Base-by-base conservation (phyloP, 2,113 vertebrate genomes). In the Macquaria ambigua region DNA sequence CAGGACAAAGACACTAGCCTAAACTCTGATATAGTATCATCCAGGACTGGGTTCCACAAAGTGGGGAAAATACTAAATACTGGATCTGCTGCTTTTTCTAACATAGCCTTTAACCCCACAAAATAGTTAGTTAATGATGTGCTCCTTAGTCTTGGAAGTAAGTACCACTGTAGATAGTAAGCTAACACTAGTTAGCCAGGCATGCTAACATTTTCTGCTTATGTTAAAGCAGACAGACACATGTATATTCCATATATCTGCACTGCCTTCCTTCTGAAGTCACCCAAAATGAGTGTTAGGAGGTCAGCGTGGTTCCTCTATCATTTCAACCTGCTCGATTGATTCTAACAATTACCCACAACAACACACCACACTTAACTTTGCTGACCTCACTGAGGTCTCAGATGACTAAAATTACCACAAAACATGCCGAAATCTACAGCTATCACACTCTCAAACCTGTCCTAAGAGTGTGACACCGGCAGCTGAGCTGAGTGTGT, bases 401-500 rank as follows among this genome's bases (percentile, higher is more conserved):
- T 34, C 18, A 9, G 39, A 56, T 52, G 79, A 75, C 48, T 50
- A 7, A 58, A 75, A 74, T 68, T 50, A 64, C 73, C 10, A 1
- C 8, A 2, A 59, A 61, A 72, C 66, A 64, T 34, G 53, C 23
- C 61, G 81, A 71, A 74, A 59, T 63, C 25, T 20, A 5, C 28
- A 43, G 71, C 43, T 0, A 62, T 79, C 68, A 14, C 2, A 3
- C 56, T 64, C 41, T 82, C 74, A 70, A 89, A 84, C 78, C 75
- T 70, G 83, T 84, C 79, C 77, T 58, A 4, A 41, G 64, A 81
- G 83, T 43, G 21, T 34, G 34, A 79, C 85, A 67, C 41, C 50
- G 39, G 62, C 86, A 89, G 89, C 87, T 79, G 86, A 87, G 67
- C n/a, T n/a, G n/a, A n/a, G n/a, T n/a, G n/a, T n/a, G n/a, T 10